Percentiles rank a stretch among this genome's conserved stretches.
Evolutionary conservation across 1,140 invertebrate species (phyloP).

Genomic region (Patella vulgata): DNA sequence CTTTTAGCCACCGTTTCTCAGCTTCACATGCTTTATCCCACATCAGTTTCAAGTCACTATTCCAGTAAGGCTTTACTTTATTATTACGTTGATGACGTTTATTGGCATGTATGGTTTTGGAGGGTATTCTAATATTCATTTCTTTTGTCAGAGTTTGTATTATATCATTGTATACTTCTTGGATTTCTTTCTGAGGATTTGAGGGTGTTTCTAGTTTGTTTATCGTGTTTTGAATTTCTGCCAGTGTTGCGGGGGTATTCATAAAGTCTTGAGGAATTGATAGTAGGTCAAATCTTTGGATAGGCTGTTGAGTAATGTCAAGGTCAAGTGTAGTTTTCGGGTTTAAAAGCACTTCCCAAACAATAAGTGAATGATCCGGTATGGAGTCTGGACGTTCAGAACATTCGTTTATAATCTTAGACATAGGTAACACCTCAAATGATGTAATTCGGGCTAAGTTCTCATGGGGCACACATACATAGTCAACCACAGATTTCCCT

Average conservation of each 20-base stretch:
- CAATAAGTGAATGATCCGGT: slow-evolving; percentile 9
- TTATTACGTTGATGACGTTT: background rate
- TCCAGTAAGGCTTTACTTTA: background rate
- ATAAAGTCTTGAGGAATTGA: slow-evolving; percentile 9
- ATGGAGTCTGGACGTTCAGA: background rate
- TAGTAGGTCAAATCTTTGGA: background rate
- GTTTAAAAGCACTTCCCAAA: too few species aligned
- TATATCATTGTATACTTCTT: slow-evolving; percentile 20
- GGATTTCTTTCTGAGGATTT: background rate
- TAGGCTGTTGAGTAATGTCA: too few species aligned
- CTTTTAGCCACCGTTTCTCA: too few species aligned
- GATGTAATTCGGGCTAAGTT: background rate
- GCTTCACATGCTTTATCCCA: too few species aligned
- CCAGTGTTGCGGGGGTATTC: background rate
- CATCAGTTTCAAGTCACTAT: too few species aligned
- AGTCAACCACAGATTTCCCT: slow-evolving; percentile 23
- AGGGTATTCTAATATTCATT: slow-evolving; percentile 14
- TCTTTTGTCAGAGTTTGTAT: background rate
- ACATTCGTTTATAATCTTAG: slow-evolving; percentile 4
- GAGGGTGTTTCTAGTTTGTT: background rate
- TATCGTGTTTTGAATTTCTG: slow-evolving; percentile 1
- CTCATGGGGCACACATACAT: slow-evolving; percentile 15
- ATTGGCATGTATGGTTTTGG: background rate
- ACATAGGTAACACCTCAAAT: slow-evolving; percentile 10
- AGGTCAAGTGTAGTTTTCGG: too few species aligned